A percentile compares a stretch with the other conserved stretches of the same genome.
phyloP scores from a whole-genome alignment of 1,140 invertebrate genomes.

The Drosophila paulistorum region DNA sequence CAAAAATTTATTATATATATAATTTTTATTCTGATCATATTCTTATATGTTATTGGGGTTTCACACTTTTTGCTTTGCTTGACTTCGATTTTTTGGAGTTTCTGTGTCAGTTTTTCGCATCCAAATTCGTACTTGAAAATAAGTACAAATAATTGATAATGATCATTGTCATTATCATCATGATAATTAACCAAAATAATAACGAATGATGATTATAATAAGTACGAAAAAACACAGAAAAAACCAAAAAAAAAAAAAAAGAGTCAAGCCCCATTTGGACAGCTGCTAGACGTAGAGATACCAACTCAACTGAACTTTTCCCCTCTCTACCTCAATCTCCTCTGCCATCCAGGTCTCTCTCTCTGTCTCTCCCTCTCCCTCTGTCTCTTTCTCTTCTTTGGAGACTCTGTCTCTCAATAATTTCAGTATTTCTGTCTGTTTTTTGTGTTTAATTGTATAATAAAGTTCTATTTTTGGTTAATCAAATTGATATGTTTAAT shows the following conservation, averaged over 20 bases:
- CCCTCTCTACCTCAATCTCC: neutral
- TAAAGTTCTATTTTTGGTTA: slow-evolving; percentile 72
- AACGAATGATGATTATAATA: slow-evolving; percentile 1
- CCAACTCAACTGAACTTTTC: neutral
- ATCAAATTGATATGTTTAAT: slow-evolving; percentile 61
- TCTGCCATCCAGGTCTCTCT: neutral
- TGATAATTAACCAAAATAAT: neutral
- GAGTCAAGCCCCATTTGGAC: slow-evolving; percentile 34
- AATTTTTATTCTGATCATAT: slow-evolving; percentile 9
- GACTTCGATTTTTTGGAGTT: slow-evolving; percentile 17
- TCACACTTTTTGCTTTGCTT: neutral
- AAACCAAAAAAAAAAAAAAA: too few relatives aligned
- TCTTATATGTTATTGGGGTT: neutral
- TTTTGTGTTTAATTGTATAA: slow-evolving; percentile 65
- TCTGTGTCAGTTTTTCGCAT: slow-evolving; percentile 26
- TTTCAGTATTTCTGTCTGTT: slow-evolving; percentile 18
- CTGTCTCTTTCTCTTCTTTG: neutral
- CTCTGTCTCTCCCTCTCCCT: neutral
- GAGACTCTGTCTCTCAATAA: too few relatives aligned
- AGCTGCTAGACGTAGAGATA: slow-evolving; percentile 33
- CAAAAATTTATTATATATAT: slow-evolving; percentile 14
- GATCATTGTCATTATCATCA: neutral
- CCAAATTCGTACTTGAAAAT: slow-evolving; percentile 15
- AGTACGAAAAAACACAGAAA: slow-evolving; percentile 1
- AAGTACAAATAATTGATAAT: slow-evolving; percentile 11